Percentiles rank a stretch among this genome's conserved stretches.
phyloP scores from a whole-genome alignment of 2,797 vertebrate species.

The Leucoraja ocellata region DNA sequence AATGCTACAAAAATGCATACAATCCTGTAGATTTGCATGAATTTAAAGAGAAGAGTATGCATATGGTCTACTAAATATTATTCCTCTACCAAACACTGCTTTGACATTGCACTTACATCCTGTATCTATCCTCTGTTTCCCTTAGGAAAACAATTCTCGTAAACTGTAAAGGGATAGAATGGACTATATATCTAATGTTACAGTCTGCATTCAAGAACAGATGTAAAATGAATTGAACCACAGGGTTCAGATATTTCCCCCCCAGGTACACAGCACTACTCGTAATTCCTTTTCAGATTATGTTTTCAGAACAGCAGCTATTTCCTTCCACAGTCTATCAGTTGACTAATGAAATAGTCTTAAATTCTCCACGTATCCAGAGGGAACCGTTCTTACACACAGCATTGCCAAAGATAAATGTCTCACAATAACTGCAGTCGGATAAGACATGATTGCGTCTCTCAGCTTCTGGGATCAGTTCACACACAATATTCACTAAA shows the following conservation, averaged over 20 bases:
- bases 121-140: neutral
- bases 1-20: neutral
- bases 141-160: neutral
- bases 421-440: neutral
- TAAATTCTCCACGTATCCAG: neutral
- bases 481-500: neutral
- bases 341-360: constrained; percentile 20
- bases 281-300: constrained; percentile 25
- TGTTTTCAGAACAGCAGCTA: constrained; percentile 17
- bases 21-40: neutral
- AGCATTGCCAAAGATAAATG: constrained; percentile 24
- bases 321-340: neutral
- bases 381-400: neutral
- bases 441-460: too few species aligned
- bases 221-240: constrained; percentile 17
- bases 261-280: neutral
- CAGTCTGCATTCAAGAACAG: neutral
- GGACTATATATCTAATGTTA: neutral
- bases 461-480: neutral
- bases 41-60: neutral
- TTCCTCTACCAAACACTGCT: neutral
- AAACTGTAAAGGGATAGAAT: neutral
- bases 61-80: neutral
- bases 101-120: neutral
- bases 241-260: too few species aligned